A percentile compares a stretch with the other conserved stretches of the same genome.
Evolutionary conservation across 2,113 vertebrate genomes (phyloP).

Genomic region (Anguilla rostrata): DNA sequence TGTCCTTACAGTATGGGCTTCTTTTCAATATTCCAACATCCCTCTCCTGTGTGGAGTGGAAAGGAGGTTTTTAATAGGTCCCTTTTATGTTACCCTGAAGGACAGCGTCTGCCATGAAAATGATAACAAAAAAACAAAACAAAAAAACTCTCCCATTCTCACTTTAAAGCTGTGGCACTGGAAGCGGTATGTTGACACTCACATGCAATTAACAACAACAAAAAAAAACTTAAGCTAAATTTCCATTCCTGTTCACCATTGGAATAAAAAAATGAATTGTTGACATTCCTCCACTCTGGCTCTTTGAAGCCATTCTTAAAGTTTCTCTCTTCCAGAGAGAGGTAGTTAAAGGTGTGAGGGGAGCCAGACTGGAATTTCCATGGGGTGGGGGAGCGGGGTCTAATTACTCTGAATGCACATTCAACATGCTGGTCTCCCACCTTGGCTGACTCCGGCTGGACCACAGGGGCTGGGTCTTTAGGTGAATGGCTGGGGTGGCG

Average conservation of each 20-base stretch:
- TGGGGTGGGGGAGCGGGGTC: neutral
- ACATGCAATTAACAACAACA: neutral
- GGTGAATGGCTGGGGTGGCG: neutral
- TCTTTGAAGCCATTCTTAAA: neutral
- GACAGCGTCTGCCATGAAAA: constrained; percentile 51
- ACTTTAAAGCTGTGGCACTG: neutral
- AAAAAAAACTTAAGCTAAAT: too few relatives aligned
- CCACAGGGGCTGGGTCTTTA: neutral
- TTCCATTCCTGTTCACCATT: neutral
- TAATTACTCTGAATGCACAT: neutral
- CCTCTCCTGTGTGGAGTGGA: constrained; percentile 42
- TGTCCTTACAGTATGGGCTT: neutral
- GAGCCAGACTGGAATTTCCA: neutral
- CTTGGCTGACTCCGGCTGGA: neutral
- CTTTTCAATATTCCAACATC: constrained; percentile 32
- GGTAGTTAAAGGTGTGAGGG: neutral
- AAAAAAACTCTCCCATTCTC: constrained; percentile 42
- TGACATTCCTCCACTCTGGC: neutral
- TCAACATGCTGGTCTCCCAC: neutral
- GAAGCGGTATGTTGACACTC: neutral
- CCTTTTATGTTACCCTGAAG: constrained; percentile 44
- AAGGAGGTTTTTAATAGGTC: constrained; percentile 46
- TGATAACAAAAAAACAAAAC: constrained; percentile 49
- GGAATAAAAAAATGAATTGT: neutral
- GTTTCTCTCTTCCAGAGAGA: neutral